phyloP scores from a whole-genome alignment of 2,888 invertebrate genomes.

The Philereme vetulata region DNA sequence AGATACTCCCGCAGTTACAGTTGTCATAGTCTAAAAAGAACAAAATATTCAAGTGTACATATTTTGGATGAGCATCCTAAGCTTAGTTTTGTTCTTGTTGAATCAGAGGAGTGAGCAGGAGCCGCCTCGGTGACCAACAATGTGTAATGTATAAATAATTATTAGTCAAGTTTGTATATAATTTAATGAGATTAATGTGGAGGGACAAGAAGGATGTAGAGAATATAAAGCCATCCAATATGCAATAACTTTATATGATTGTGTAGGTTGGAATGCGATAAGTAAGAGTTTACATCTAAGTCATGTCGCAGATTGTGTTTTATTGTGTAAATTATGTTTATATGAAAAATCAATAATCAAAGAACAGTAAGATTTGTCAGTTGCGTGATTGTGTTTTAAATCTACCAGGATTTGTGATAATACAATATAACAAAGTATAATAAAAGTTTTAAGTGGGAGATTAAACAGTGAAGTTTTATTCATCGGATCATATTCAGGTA shows the following conservation, averaged over 20 bases:
- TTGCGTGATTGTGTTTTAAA: conserved; percentile 87
- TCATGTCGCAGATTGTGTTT: conserved; percentile 79
- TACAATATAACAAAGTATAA: conserved; percentile 87
- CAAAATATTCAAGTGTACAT: conserved; percentile 60
- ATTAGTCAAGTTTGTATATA: conserved; percentile 82
- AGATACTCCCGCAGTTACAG: conserved; percentile 81
- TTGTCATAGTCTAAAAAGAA: conserved; percentile 63
- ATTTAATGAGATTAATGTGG: conserved; percentile 80
- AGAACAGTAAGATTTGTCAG: conserved; percentile 82
- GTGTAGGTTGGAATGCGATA: conserved; percentile 78
- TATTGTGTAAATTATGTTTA: conserved; percentile 83
- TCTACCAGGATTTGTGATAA: conserved; percentile 90
- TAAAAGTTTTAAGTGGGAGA: conserved; percentile 85
- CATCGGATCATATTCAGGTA: conserved; percentile 65
- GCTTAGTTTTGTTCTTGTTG: conserved; percentile 58
- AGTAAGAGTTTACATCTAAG: conserved; percentile 77
- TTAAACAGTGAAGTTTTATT: conserved; percentile 82
- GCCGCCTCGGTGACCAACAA: conserved; percentile 59
- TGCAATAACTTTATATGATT: conserved; percentile 80
- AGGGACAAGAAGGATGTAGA: conserved; percentile 74
- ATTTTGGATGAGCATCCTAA: conserved; percentile 59
- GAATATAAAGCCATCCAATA: conserved; percentile 80
- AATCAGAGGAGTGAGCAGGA: conserved; percentile 53
- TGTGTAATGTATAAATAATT: conserved; percentile 76
- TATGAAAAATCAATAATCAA: conserved; percentile 81